Conservation (phyloP, 2,797 vertebrate species). For the Mus caroli region DNA sequence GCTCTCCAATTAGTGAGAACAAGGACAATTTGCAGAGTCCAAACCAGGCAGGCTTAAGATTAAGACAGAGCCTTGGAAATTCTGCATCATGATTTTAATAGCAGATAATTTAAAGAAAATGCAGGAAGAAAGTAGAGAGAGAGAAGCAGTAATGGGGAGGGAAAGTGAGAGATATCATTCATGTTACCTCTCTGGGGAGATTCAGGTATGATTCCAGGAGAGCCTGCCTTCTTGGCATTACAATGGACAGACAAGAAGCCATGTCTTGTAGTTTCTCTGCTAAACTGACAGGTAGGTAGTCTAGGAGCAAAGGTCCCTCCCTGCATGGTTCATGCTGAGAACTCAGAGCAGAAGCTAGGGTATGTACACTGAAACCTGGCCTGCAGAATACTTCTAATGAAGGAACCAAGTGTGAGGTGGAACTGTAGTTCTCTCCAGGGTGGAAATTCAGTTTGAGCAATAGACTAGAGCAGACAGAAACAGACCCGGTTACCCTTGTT, state of each 20-base stretch:
- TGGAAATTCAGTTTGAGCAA: background rate
- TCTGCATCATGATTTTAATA: background rate
- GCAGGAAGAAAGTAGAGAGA: rapidly evolving
- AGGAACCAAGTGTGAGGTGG: background rate
- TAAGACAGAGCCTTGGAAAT: background rate
- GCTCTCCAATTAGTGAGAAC: background rate
- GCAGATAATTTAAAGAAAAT: background rate
- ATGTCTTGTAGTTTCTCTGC: background rate
- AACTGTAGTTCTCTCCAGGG: background rate
- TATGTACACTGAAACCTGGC: background rate
- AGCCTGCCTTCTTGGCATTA: background rate
- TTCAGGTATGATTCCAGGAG: background rate
- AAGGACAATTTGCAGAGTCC: background rate
- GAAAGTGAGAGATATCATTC: background rate
- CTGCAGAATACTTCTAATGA: background rate
- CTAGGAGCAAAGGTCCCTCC: background rate
- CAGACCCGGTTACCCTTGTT: background rate
- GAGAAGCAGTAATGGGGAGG: background rate
- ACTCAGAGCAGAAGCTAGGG: background rate
- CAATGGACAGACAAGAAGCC: background rate
- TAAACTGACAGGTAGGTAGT: background rate
- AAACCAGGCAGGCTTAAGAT: background rate
- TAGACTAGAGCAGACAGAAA: background rate
- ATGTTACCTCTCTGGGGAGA: background rate
- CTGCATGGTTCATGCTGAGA: background rate